Conservation (phyloP, 2,797 vertebrate genomes). For the Mormyrops boulengeri region DNA sequence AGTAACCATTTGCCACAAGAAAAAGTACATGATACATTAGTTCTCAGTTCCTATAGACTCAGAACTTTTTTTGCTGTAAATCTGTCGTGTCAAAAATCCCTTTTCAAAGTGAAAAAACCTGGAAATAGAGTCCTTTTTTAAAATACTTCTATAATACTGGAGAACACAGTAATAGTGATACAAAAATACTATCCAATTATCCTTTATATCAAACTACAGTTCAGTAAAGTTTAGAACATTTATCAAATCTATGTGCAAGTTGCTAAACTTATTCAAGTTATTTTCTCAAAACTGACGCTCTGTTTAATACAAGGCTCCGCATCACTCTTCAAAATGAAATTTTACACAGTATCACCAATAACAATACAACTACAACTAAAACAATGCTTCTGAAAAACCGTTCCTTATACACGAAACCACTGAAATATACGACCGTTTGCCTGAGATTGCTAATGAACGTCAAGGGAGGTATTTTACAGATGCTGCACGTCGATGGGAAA, state of each 20-base stretch:
- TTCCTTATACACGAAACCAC: not conserved
- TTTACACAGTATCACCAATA: not conserved
- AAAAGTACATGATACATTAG: not conserved
- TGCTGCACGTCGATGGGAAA: constrained; percentile 34
- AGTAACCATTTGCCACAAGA: not conserved
- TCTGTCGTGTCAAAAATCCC: constrained; percentile 24
- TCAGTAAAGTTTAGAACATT: not conserved
- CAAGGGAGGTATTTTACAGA: constrained; percentile 39
- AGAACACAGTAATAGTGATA: not conserved
- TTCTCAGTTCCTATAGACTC: not conserved
- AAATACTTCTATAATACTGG: constrained; percentile 14
- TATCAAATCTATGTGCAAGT: not conserved
- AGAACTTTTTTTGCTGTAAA: not conserved
- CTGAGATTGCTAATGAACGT: constrained; percentile 47
- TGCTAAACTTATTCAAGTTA: not conserved
- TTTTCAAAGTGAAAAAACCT: constrained; percentile 28
- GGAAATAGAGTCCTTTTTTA: not conserved
- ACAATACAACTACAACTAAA: not conserved
- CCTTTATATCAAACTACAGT: constrained; percentile 23
- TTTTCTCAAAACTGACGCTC: not conserved
- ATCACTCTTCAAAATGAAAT: not conserved
- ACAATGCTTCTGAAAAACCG: constrained; percentile 1
- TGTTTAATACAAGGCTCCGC: not conserved
- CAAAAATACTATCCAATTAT: constrained; percentile 20
- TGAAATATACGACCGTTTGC: constrained; percentile 33